Percentiles rank a stretch among this genome's conserved stretches.
phyloP scores from a whole-genome alignment of 2,113 vertebrate genomes.

The Sclerurus mexicanus region DNA sequence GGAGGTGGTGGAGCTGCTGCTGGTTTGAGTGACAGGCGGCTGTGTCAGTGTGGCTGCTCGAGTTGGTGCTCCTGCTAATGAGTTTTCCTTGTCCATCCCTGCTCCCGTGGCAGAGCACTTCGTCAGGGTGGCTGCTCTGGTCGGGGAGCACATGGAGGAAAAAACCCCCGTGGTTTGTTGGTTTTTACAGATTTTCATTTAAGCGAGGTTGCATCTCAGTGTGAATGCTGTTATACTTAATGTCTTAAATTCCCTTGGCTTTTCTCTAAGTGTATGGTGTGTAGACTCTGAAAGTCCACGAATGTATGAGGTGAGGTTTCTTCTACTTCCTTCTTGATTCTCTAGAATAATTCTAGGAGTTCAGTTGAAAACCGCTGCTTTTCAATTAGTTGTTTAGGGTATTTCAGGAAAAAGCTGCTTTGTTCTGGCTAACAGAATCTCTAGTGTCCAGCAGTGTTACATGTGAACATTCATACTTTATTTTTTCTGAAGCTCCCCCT shows the following conservation, averaged over 20 bases:
- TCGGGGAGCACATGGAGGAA: neutral
- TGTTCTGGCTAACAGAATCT: neutral
- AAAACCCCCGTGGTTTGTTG: fast-evolving
- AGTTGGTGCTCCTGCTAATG: neutral
- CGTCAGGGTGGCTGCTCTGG: neutral
- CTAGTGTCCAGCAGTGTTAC: neutral
- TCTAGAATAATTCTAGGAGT: neutral
- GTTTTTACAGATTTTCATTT: neutral
- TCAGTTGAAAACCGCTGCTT: neutral
- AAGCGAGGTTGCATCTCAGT: neutral
- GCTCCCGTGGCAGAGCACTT: neutral
- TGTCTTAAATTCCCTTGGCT: neutral
- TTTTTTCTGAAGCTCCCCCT: neutral
- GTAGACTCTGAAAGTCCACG: neutral
- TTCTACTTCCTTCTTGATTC: neutral
- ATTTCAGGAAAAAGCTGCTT: neutral
- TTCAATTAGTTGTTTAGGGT: neutral
- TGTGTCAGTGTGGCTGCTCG: neutral
- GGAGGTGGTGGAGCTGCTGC: neutral
- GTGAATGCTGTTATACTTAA: neutral
- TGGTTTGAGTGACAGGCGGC: conserved; percentile 45
- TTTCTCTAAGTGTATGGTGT: neutral
- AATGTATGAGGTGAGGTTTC: neutral
- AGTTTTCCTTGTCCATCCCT: neutral
- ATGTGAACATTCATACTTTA: neutral